Evolutionary conservation across 2,797 vertebrate genomes (phyloP), one percentile per base, ranked within the genome.

Genomic region (Melanotaenia parkinsoni): DNA sequence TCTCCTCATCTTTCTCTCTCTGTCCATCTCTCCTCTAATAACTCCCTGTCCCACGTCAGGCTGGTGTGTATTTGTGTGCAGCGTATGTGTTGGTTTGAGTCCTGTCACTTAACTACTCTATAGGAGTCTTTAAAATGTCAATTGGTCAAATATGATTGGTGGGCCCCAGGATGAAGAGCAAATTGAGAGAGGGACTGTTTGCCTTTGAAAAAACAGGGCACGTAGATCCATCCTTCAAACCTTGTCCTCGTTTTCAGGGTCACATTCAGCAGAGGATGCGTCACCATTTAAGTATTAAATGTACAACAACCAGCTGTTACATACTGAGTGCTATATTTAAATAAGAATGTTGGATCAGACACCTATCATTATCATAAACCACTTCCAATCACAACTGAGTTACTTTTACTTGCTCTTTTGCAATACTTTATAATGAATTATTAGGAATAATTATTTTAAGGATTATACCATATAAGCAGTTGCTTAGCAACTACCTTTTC

Each of bases 401-500:
- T 58, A 20, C 58, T 14, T 59, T 16, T 68, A 7, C 58, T 37
- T 59, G 24, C 16, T 58, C 5, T 5, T 20, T 28, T 20, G 30
- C 11, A 20, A 58, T 58, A 14, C 50, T 64, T 50, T 11, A 2
- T 45, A 8, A 28, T 57, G 54, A 22, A 33, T 58, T 43, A 26
- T 47, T 47, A 37, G 6, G 4, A 53, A 32, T 32, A 32, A 32
- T 32, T 32, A 32, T 32, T 5, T 32, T 32, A 32, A 32, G 5
- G 30, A 32, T 32, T 32, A 32, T 32, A 32, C 30, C 30, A 32
- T 5, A 32, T 4, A 32, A 78, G 57, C 68, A 78, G 92, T 93
- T 93, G 90, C 91, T 63, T 92, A 83, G 92, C 91, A 93, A 93
- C 93, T 78, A 68, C 37, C 72, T 77, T 84, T 76, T 66, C 43